phyloP scores from a whole-genome alignment of 2,888 invertebrate species.

The Pristionchus entomophagus region DNA sequence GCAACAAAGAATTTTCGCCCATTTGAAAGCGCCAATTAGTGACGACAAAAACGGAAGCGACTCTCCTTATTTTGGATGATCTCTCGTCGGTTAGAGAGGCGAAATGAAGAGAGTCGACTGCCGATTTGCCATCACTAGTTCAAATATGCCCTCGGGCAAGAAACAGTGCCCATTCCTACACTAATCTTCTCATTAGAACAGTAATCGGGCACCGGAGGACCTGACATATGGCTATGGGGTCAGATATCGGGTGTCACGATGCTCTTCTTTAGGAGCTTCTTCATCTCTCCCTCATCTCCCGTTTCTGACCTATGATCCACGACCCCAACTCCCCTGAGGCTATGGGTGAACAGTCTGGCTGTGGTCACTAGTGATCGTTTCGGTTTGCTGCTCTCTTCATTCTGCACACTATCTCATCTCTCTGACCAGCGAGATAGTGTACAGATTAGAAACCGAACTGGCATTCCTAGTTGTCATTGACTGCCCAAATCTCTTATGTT shows the following conservation, averaged over 20 bases:
- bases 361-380: neutral
- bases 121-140: too few relatives aligned
- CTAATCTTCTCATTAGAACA: slow-evolving; percentile 12
- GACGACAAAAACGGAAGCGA: too few relatives aligned
- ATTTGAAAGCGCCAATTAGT: too few relatives aligned
- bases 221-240: neutral
- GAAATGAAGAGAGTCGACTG: too few relatives aligned
- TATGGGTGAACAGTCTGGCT: neutral
- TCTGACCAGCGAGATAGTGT: too few relatives aligned
- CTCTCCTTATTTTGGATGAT: too few relatives aligned
- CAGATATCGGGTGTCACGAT: neutral
- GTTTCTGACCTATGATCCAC: neutral
- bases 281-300: neutral
- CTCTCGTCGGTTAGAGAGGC: too few relatives aligned
- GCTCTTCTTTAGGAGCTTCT: neutral
- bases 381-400: too few relatives aligned
- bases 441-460: neutral
- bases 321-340: neutral
- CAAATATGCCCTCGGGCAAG: too few relatives aligned
- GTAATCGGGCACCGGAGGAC: neutral
- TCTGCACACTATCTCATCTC: too few relatives aligned
- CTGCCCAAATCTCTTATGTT: neutral
- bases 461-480: neutral
- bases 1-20: too few relatives aligned
- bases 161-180: neutral